Conservation (phyloP, 2,888 invertebrate species). For the Meteorus cinctellus region DNA sequence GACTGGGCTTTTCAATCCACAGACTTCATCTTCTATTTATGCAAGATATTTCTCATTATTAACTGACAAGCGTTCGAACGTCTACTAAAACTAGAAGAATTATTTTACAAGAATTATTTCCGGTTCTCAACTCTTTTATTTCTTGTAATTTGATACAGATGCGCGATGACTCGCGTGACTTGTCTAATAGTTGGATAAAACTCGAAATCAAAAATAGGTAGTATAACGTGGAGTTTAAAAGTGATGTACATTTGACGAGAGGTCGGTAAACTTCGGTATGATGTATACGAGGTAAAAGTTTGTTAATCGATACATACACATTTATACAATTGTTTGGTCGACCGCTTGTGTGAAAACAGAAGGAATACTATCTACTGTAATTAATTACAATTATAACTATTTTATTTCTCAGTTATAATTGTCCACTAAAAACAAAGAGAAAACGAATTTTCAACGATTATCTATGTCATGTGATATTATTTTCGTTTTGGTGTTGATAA, state of each 20-base stretch:
- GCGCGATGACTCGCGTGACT: conserved; percentile 20
- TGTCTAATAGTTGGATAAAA: conserved; percentile 18
- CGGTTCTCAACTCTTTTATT: not conserved
- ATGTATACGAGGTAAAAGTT: not conserved
- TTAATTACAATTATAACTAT: not conserved
- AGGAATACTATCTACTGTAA: not conserved
- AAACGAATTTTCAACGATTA: no score
- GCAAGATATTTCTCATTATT: not conserved
- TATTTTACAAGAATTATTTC: not conserved
- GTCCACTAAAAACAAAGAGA: not conserved
- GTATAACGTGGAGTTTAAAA: not conserved
- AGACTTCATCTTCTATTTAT: not conserved
- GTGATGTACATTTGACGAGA: conserved; percentile 19
- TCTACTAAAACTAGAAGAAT: conserved; percentile 5
- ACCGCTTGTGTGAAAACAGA: no score
- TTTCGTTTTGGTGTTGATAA: not conserved
- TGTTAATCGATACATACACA: not conserved
- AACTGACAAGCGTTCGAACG: not conserved
- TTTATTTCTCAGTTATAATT: not conserved
- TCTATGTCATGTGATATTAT: not conserved
- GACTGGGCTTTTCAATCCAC: not conserved
- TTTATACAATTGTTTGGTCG: not conserved
- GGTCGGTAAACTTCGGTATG: not conserved
- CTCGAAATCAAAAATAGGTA: not conserved
- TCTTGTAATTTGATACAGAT: not conserved